A percentile compares a stretch with the other conserved stretches of the same genome.
Conservation (phyloP, 1,140 invertebrate genomes). For the Heliconius himera region DNA sequence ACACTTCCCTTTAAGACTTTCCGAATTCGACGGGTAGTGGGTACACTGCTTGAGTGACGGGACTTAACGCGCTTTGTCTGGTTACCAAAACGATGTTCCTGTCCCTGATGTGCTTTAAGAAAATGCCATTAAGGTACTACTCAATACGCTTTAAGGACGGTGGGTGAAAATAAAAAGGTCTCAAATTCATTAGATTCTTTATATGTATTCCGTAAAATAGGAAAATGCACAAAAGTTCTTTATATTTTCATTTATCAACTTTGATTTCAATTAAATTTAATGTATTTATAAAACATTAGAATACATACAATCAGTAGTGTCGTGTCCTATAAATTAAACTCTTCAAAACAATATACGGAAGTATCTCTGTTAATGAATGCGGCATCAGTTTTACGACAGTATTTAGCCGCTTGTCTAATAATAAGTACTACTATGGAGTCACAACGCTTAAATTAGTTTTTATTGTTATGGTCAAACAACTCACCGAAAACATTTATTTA, state of each 20-base stretch:
- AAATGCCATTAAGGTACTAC: no score
- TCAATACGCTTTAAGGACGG: no score
- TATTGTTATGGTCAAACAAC: conserved; percentile 2
- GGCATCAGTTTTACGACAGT: conserved; percentile 17
- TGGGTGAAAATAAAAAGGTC: no score
- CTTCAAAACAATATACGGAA: conserved; percentile 50
- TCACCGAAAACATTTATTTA: not conserved
- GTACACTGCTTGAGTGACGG: no score
- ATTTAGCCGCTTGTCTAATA: not conserved
- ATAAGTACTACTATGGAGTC: conserved; percentile 16
- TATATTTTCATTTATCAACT: not conserved
- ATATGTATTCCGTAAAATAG: no score
- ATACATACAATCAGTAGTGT: not conserved
- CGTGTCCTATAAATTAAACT: not conserved
- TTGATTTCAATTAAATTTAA: conserved; percentile 8
- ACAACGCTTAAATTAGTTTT: conserved; percentile 12
- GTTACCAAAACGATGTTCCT: no score
- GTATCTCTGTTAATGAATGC: conserved; percentile 16
- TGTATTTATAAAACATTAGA: conserved; percentile 1
- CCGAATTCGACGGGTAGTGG: no score
- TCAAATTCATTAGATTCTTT: no score
- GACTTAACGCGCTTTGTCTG: no score
- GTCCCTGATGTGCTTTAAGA: no score
- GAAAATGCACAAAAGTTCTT: not conserved
- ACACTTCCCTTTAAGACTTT: no score